Conservation (phyloP, 2,888 invertebrate genomes). For the Drosophila mimica region DNA sequence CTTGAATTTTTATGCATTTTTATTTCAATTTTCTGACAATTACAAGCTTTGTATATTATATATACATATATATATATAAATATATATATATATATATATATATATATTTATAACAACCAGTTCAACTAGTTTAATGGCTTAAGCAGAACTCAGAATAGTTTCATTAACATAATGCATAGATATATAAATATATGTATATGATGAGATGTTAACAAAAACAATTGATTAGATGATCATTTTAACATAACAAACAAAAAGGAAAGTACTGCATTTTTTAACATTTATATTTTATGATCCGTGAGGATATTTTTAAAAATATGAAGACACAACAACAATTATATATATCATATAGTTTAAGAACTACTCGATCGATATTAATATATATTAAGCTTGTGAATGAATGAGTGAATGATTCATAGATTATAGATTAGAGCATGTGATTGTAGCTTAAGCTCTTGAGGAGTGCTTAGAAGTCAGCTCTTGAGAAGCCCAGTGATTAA, state of each 20-base stretch:
- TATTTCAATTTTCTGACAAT: constrained; percentile 29
- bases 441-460: constrained; percentile 39
- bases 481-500: constrained; percentile 55
- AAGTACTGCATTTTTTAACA: constrained; percentile 32
- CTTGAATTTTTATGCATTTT: constrained; percentile 16
- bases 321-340: constrained; percentile 77
- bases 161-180: constrained; percentile 52
- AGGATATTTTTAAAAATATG: constrained; percentile 40
- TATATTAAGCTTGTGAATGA: constrained; percentile 14
- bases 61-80: constrained; percentile 19
- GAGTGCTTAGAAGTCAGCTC: constrained; percentile 35
- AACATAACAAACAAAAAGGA: constrained; percentile 57
- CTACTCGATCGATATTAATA: constrained; percentile 40
- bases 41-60: constrained; percentile 17
- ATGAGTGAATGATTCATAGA: constrained; percentile 17
- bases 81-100: not conserved
- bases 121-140: constrained; percentile 63
- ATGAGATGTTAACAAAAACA: constrained; percentile 54
- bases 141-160: constrained; percentile 35
- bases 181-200: constrained; percentile 25
- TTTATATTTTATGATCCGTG: constrained; percentile 33
- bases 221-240: constrained; percentile 41
- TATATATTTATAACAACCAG: constrained; percentile 59
- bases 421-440: constrained; percentile 37
- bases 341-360: constrained; percentile 29